Evolutionary conservation across 2,888 invertebrate genomes (phyloP).

Genomic region (Caenorhabditis sp.): DNA sequence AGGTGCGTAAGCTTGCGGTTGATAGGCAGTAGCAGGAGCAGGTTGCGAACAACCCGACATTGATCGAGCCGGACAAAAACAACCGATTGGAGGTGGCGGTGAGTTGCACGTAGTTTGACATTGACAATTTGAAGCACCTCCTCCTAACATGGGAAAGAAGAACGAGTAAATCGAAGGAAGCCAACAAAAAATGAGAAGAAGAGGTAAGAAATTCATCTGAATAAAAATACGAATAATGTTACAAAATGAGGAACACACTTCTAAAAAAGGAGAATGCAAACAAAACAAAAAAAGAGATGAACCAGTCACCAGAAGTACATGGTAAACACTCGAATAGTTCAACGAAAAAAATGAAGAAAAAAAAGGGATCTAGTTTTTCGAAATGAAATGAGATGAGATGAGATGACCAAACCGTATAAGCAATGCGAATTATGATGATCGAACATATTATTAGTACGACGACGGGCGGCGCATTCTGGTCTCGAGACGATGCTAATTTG

Average conservation of each 20-base stretch:
- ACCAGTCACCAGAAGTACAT: background rate
- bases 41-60: background rate
- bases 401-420: no score
- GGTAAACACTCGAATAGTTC: background rate
- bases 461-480: no score
- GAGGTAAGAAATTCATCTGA: no score
- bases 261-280: background rate
- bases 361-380: background rate
- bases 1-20: background rate
- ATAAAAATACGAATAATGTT: no score
- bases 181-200: background rate
- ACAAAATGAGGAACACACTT: no score
- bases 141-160: background rate
- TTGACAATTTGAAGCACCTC: constrained; percentile 24
- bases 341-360: background rate
- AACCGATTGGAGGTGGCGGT: constrained; percentile 23
- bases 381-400: no score
- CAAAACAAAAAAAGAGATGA: no score
- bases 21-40: background rate
- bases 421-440: no score
- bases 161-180: background rate
- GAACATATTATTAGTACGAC: no score
- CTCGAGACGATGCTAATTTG: no score
- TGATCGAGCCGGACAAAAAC: constrained; percentile 11
- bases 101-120: constrained; percentile 19